A percentile compares a stretch with the other conserved stretches of the same genome.
Conservation (phyloP, 2,797 vertebrate genomes). For the Pristis pectinata region DNA sequence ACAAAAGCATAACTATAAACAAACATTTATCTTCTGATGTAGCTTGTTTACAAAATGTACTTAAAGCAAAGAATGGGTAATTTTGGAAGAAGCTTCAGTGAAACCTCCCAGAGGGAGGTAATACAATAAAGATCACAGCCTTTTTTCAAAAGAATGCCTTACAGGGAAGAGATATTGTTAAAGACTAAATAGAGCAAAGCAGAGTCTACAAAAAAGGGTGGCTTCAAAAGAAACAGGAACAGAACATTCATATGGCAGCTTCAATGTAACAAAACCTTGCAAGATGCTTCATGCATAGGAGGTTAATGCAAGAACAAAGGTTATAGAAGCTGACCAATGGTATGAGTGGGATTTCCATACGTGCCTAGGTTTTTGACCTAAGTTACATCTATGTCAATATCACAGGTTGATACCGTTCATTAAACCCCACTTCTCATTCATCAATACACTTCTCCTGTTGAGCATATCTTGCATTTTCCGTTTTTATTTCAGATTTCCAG, state of each 20-base stretch:
- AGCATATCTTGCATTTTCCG: too few species aligned
- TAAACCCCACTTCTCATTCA: too few species aligned
- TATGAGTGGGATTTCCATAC: too few species aligned
- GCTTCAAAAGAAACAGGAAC: not conserved
- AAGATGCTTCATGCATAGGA: not conserved
- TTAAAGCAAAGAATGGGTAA: not conserved
- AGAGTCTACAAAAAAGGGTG: not conserved
- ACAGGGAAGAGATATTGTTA: not conserved
- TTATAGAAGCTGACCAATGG: not conserved
- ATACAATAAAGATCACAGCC: not conserved
- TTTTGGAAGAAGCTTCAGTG: not conserved
- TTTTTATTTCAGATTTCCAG: too few species aligned
- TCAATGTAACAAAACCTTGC: not conserved
- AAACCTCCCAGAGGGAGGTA: not conserved
- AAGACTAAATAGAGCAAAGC: not conserved
- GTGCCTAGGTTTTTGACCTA: not conserved
- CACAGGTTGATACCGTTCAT: too few species aligned
- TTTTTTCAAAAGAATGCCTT: not conserved
- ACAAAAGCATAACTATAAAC: not conserved
- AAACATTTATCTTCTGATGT: not conserved
- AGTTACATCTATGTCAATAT: not conserved
- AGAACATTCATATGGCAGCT: not conserved
- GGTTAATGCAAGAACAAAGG: not conserved
- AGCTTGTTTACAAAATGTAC: not conserved
- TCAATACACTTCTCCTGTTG: too few species aligned